Evolutionary conservation across 2,888 invertebrate genomes (phyloP).

Genomic region (Nipponacmea schrenckii): DNA sequence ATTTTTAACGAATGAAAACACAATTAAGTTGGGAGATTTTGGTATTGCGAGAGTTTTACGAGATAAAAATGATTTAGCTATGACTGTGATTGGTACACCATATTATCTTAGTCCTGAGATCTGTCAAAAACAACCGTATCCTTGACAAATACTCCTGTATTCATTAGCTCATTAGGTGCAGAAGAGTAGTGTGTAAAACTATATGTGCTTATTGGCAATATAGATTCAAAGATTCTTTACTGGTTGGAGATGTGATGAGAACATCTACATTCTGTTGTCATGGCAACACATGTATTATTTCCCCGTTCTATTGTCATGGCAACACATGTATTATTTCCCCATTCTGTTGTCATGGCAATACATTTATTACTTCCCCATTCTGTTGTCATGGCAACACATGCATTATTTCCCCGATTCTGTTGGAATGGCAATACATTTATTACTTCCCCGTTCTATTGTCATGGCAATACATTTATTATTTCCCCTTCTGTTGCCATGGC

Average conservation of each 20-base stretch:
- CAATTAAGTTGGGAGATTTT: constrained; percentile 64
- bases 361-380: too few species aligned
- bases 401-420: too few species aligned
- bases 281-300: neutral
- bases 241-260: neutral
- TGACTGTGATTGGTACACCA: constrained; percentile 63
- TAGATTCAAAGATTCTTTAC: neutral
- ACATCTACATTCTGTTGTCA: neutral
- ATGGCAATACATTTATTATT: too few species aligned
- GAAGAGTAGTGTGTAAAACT: neutral
- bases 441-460: too few species aligned
- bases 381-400: too few species aligned
- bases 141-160: constrained; percentile 33
- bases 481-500: too few species aligned
- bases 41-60: constrained; percentile 58
- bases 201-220: neutral
- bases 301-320: too few species aligned
- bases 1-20: constrained; percentile 51
- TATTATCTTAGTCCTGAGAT: constrained; percentile 65
- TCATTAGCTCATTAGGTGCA: neutral
- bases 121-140: constrained; percentile 63
- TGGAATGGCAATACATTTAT: too few species aligned
- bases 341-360: too few species aligned
- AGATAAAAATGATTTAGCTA: constrained; percentile 48
- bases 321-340: too few species aligned